These are phyloP conservation scores for Squalus acanthias DNA, from an alignment of 2,797 vertebrate species.

Conservation along the genomic window DNA sequence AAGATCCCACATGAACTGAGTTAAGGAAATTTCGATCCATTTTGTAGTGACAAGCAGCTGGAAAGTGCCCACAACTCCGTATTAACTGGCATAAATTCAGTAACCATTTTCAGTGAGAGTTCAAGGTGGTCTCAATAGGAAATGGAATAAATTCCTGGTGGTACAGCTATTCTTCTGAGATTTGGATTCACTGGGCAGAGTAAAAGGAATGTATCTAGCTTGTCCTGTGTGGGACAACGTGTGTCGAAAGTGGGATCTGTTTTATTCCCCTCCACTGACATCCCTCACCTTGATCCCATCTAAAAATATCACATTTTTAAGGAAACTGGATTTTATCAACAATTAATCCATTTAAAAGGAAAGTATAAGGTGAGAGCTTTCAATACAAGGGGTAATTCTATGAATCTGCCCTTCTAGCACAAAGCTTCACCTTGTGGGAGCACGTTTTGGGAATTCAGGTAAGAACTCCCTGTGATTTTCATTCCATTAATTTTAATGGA, in stretches of 20 bases:
- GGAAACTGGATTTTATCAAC: not conserved
- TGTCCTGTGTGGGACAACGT: not conserved
- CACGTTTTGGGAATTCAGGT: not conserved
- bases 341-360: not conserved
- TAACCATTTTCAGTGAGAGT: not conserved
- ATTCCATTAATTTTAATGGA: not conserved
- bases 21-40: not conserved
- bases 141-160: not conserved
- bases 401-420: not conserved
- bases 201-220: not conserved
- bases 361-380: not conserved
- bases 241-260: not conserved
- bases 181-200: not conserved
- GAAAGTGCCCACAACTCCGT: not conserved
- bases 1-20: not conserved
- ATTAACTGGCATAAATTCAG: not conserved
- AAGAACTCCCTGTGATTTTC: not conserved
- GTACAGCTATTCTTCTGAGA: not conserved
- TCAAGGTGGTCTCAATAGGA: not conserved
- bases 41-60: not conserved
- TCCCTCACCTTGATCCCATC: not conserved
- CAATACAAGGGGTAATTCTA: not conserved
- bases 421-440: not conserved
- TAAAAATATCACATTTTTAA: not conserved
- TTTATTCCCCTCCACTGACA: not conserved